Conservation (phyloP, 2,113 vertebrate species). For the Notarius lentiginosus region DNA sequence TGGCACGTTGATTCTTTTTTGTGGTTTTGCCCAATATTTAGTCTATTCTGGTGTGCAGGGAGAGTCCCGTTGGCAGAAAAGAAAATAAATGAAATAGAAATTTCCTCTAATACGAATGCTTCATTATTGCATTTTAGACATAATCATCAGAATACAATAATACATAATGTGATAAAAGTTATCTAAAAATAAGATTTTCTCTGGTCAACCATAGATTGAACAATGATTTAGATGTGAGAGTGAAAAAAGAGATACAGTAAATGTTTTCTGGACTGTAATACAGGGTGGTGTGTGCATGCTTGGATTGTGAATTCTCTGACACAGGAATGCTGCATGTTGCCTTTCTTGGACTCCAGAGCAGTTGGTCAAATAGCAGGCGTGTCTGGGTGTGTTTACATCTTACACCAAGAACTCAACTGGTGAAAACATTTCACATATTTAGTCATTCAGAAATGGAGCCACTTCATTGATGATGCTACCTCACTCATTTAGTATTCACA, state of each 20-base stretch:
- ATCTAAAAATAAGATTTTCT: neutral
- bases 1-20: constrained; percentile 22
- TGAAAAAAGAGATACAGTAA: neutral
- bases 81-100: neutral
- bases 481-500: neutral
- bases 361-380: constrained; percentile 13
- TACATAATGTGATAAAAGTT: neutral
- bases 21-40: neutral
- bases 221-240: neutral
- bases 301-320: neutral
- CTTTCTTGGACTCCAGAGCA: constrained; percentile 17
- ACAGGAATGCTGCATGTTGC: constrained; percentile 10
- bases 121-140: neutral
- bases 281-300: neutral
- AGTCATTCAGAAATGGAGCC: neutral
- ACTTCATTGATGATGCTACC: neutral
- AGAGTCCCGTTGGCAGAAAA: neutral
- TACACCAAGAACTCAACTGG: neutral
- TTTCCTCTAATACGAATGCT: neutral
- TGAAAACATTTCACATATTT: neutral
- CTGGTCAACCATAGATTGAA: neutral
- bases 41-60: constrained; percentile 1
- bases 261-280: neutral
- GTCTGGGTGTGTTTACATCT: neutral
- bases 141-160: neutral